Evolutionary conservation across 2,113 vertebrate species (phyloP).

Genomic region (Cynocephalus volans): DNA sequence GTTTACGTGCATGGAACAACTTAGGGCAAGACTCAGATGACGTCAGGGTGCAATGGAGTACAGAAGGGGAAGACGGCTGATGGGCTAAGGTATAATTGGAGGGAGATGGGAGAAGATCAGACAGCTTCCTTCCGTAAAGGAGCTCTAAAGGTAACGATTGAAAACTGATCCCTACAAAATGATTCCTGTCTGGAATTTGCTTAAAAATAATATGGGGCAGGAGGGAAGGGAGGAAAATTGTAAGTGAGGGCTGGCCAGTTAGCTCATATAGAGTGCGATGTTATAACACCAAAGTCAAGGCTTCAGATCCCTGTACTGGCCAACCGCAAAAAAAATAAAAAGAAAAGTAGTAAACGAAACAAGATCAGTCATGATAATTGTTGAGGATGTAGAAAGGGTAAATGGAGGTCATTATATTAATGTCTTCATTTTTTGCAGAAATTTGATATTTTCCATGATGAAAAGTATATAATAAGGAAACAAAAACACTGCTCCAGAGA

Average conservation of each 20-base stretch:
- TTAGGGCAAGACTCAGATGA: not conserved
- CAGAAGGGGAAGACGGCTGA: not conserved
- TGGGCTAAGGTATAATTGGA: not conserved
- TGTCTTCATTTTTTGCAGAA: not conserved
- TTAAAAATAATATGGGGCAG: not conserved
- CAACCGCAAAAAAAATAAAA: too few species aligned
- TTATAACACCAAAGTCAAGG: too few species aligned
- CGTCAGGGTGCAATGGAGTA: not conserved
- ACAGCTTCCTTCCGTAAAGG: not conserved
- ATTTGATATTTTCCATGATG: not conserved
- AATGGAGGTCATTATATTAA: not conserved
- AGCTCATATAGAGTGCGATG: too few species aligned
- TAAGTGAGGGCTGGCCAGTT: not conserved
- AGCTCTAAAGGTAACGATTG: not conserved
- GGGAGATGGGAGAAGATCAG: not conserved
- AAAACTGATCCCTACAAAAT: not conserved
- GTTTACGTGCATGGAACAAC: not conserved
- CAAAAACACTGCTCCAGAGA: not conserved
- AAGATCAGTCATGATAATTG: not conserved
- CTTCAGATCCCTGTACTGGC: too few species aligned
- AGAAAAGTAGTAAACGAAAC: not conserved
- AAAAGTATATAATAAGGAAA: constrained; percentile 6
- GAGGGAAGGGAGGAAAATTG: not conserved
- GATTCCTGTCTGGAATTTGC: not conserved
- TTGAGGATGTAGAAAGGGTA: not conserved